A percentile compares a stretch with the other conserved stretches of the same genome.
phyloP scores from a whole-genome alignment of 2,113 vertebrate species.

The Prionailurus viverrinus region DNA sequence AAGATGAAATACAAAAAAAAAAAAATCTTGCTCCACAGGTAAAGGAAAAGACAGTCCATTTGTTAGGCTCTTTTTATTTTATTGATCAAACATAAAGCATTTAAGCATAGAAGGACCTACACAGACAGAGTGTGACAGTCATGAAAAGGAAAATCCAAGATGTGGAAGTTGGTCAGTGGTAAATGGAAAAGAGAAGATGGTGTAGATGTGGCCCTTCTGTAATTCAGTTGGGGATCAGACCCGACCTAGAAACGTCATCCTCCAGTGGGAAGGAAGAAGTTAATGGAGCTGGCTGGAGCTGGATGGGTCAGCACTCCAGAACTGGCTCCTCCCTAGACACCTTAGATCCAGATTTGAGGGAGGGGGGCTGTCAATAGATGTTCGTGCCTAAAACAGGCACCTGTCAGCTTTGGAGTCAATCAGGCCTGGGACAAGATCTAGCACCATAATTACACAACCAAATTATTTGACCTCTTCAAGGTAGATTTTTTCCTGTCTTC shows the following conservation, averaged over 20 bases:
- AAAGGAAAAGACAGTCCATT: neutral
- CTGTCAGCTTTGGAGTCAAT: neutral
- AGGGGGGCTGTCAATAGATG: neutral
- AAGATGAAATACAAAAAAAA: neutral
- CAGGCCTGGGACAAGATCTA: neutral
- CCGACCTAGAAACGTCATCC: neutral
- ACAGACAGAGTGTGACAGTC: neutral
- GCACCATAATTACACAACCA: fast-evolving
- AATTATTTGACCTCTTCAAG: neutral
- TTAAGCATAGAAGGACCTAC: neutral
- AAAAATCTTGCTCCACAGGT: neutral
- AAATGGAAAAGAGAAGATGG: neutral
- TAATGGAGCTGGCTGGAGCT: neutral
- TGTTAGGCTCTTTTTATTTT: neutral
- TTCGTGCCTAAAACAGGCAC: neutral
- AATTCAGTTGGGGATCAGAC: neutral
- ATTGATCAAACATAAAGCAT: neutral
- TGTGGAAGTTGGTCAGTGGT: neutral
- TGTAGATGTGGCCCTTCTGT: neutral
- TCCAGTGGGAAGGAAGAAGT: neutral
- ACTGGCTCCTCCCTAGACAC: no score
- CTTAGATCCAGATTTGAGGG: neutral
- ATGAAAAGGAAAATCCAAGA: neutral
- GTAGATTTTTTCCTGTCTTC: neutral
- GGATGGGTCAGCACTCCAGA: neutral